Percentiles rank a stretch among this genome's conserved stretches.
Conservation (phyloP, 1,140 invertebrate species). For the Pseudoatta argentina region DNA sequence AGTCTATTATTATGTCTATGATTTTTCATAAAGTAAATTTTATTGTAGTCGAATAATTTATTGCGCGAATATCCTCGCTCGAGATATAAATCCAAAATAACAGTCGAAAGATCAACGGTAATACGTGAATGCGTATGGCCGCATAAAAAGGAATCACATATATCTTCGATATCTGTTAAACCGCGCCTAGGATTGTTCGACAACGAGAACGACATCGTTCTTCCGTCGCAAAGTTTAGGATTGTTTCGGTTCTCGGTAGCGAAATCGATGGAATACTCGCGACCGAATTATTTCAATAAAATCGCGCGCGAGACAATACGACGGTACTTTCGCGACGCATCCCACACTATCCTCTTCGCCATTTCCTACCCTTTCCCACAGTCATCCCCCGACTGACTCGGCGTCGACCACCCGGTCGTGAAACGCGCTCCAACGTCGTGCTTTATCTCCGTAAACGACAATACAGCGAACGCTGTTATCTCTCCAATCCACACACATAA, state of each 20-base stretch:
- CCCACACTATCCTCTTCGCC: not conserved
- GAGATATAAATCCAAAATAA: constrained; percentile 25
- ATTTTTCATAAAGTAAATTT: not conserved
- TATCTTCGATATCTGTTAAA: constrained; percentile 8
- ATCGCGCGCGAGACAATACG: constrained; percentile 27
- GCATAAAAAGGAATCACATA: constrained; percentile 1
- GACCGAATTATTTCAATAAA: constrained; percentile 48
- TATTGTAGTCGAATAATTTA: not conserved
- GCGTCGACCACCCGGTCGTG: not conserved
- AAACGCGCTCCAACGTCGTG: constrained; percentile 23
- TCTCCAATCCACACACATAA: constrained; percentile 57
- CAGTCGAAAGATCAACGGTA: constrained; percentile 3
- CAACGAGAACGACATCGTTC: not conserved
- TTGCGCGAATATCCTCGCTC: not conserved
- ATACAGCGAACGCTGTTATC: constrained; percentile 56
- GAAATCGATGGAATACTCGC: constrained; percentile 28
- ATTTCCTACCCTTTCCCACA: constrained; percentile 3
- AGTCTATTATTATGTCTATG: too few relatives aligned
- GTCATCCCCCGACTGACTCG: not conserved
- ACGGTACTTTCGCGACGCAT: not conserved
- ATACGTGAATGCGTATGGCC: not conserved
- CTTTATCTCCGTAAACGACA: constrained; percentile 58
- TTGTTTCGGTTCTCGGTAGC: constrained; percentile 15
- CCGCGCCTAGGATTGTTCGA: constrained; percentile 7
- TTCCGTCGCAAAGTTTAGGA: constrained; percentile 20